These are phyloP conservation scores for Altica lythri DNA, from an alignment of 2,888 invertebrate species.

Conservation along the genomic window DNA sequence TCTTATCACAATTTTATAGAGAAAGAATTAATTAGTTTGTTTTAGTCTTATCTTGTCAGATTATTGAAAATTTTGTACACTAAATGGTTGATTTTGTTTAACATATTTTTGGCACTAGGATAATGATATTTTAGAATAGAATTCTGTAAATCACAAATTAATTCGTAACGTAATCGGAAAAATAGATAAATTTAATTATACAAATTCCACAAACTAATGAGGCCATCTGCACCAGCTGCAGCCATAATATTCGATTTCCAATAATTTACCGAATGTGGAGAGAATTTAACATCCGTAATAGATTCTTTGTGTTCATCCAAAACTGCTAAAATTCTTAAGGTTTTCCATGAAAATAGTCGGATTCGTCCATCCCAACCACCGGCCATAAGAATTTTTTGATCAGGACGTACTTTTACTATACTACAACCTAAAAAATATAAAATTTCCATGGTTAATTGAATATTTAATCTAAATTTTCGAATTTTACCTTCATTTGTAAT, in stretches of 20 bases:
- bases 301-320: slow-evolving; percentile 73
- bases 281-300: slow-evolving; percentile 75
- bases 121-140: too few species aligned
- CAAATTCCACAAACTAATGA: slow-evolving; percentile 79
- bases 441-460: not conserved
- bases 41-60: too few species aligned
- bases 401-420: slow-evolving; percentile 68
- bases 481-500: slow-evolving; percentile 66
- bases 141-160: too few species aligned
- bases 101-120: too few species aligned
- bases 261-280: slow-evolving; percentile 65
- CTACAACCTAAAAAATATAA: slow-evolving; percentile 60
- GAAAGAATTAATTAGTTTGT: too few species aligned
- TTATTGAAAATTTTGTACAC: too few species aligned
- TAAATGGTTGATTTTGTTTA: too few species aligned
- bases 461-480: not conserved
- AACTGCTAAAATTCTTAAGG: slow-evolving; percentile 71
- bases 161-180: not conserved
- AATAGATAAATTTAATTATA: slow-evolving; percentile 62
- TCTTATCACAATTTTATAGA: too few species aligned
- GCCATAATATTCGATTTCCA: slow-evolving; percentile 82
- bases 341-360: slow-evolving; percentile 80
- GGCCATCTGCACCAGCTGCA: slow-evolving; percentile 74
- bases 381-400: slow-evolving; percentile 73
- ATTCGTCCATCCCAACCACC: slow-evolving; percentile 75